phyloP scores from a whole-genome alignment of 2,113 vertebrate species.

The Antidorcas marsupialis region DNA sequence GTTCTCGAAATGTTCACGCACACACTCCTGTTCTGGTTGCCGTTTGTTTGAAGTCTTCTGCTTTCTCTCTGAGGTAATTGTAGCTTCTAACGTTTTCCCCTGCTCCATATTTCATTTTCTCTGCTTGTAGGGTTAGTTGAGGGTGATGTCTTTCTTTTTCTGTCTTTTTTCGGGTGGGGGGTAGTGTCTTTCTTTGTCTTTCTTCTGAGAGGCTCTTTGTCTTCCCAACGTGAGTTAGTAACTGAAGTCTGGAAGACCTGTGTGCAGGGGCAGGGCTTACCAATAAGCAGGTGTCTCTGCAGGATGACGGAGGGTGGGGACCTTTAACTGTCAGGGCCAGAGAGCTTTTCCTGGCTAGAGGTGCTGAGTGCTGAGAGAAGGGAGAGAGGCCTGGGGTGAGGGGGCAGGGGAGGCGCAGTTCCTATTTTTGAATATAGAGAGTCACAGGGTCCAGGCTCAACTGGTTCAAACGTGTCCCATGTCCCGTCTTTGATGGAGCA shows the following conservation, averaged over 20 bases:
- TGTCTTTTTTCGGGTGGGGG: no score
- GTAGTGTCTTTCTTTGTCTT: not conserved
- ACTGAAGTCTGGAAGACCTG: not conserved
- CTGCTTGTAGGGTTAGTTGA: not conserved
- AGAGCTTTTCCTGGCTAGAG: no score
- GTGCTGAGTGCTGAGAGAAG: not conserved
- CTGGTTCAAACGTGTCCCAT: not conserved
- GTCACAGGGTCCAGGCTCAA: accelerated
- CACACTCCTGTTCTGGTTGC: not conserved
- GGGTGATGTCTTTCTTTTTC: not conserved
- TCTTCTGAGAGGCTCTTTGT: not conserved
- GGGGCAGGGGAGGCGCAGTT: accelerated
- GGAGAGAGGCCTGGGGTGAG: not conserved
- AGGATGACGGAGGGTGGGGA: not conserved
- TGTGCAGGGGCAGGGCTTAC: not conserved
- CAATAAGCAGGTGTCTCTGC: not conserved
- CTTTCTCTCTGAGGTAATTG: not conserved
- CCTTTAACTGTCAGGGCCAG: not conserved
- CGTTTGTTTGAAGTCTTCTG: not conserved
- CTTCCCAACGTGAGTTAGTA: not conserved
- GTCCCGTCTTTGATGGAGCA: accelerated
- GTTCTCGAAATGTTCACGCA: not conserved
- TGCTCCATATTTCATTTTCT: not conserved
- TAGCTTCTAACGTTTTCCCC: not conserved
- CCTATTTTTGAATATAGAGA: not conserved